Percentiles rank a stretch among this genome's conserved stretches.
phyloP scores from a whole-genome alignment of 2,888 invertebrate species.

The Argynnis bischoffii region DNA sequence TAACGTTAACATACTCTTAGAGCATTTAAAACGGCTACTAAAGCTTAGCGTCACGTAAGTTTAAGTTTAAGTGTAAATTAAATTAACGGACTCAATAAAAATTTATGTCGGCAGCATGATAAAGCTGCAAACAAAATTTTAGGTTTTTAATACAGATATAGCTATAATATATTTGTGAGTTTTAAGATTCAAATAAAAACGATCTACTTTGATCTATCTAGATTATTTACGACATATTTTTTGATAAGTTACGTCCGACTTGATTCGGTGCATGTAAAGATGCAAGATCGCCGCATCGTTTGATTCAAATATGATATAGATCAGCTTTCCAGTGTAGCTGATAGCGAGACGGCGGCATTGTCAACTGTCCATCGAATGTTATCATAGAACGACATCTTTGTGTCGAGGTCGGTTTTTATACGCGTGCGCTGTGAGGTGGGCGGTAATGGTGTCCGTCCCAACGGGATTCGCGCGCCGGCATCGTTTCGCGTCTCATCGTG shows the following conservation, averaged over 20 bases:
- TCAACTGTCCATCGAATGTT: slow-evolving; percentile 70
- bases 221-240: slow-evolving; percentile 46
- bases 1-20: background rate
- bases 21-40: slow-evolving; percentile 20
- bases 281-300: slow-evolving; percentile 35
- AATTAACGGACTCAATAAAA: slow-evolving; percentile 44
- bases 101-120: slow-evolving; percentile 49
- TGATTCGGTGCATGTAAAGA: slow-evolving; percentile 60
- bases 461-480: slow-evolving; percentile 77
- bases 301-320: slow-evolving; percentile 62
- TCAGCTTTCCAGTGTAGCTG: slow-evolving; percentile 47
- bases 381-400: slow-evolving; percentile 74
- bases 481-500: slow-evolving; percentile 78
- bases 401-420: slow-evolving; percentile 72
- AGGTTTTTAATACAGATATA: slow-evolving; percentile 26
- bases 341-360: slow-evolving; percentile 59
- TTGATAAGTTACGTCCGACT: slow-evolving; percentile 53
- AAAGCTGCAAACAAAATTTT: slow-evolving; percentile 44
- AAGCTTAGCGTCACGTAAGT: slow-evolving; percentile 39
- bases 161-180: slow-evolving; percentile 23
- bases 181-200: slow-evolving; percentile 55
- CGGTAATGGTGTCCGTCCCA: slow-evolving; percentile 78
- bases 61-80: slow-evolving; percentile 52
- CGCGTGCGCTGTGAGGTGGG: slow-evolving; percentile 74
- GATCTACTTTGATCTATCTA: slow-evolving; percentile 49